Percentiles rank a stretch among this genome's conserved stretches.
These are phyloP conservation scores for Ophthalmolycus amberensis DNA, from an alignment of 2,113 vertebrate genomes.

Conservation along the genomic window DNA sequence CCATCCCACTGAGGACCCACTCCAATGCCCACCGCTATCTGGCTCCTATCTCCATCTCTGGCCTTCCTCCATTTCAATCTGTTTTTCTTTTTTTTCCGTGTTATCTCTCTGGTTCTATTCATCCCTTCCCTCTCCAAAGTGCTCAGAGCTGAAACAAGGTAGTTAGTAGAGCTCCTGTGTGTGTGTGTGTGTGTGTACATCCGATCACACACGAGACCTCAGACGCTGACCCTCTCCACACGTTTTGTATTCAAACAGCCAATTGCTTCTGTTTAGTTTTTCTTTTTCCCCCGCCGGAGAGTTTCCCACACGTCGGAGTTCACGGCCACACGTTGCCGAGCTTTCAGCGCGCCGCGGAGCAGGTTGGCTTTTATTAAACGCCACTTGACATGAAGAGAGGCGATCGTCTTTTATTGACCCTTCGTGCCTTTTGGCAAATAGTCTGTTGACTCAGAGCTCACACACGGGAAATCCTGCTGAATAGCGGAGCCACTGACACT, in stretches of 20 bases:
- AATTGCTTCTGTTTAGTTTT: not conserved
- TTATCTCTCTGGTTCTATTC: constrained; percentile 50
- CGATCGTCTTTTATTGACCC: constrained; percentile 64
- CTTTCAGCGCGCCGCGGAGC: constrained; percentile 14
- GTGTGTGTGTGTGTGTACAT: constrained; percentile 15
- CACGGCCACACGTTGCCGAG: constrained; percentile 31
- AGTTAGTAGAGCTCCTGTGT: constrained; percentile 34
- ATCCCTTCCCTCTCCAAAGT: constrained; percentile 44
- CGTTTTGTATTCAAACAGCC: constrained; percentile 41
- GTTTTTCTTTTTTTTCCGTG: constrained; percentile 15
- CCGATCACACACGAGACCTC: constrained; percentile 16
- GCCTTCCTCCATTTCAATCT: constrained; percentile 63
- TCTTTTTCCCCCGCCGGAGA: not conserved
- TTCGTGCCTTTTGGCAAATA: constrained; percentile 48
- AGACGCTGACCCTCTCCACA: constrained; percentile 16
- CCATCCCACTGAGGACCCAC: constrained; percentile 59
- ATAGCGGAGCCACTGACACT: not conserved
- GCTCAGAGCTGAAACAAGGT: constrained; percentile 52
- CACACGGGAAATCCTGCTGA: constrained; percentile 4
- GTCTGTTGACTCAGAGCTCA: constrained; percentile 63
- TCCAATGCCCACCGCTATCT: constrained; percentile 57
- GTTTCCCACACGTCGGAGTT: constrained; percentile 15
- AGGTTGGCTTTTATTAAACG: constrained; percentile 67
- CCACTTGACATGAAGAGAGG: constrained; percentile 56
- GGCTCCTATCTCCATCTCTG: constrained; percentile 56